Evolutionary conservation across 1,140 invertebrate species (phyloP), one percentile per base, ranked within the genome.

Genomic region (Lucilia cuprina): DNA sequence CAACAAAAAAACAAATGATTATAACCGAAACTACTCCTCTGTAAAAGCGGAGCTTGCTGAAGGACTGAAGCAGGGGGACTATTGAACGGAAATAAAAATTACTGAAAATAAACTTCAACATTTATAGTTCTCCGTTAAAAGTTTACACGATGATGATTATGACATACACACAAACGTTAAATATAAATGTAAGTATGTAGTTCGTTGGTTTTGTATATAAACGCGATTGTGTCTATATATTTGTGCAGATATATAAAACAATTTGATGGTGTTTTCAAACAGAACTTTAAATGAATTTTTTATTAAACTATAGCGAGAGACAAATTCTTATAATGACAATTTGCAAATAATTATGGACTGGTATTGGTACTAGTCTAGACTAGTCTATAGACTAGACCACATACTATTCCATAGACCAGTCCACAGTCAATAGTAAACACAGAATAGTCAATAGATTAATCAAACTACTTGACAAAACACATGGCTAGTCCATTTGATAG

Each of bases 51-150:
- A 5, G 7, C 4, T 9, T 19, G 2, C 1, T 25, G 21, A 25
- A 14, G 13, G 34, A 30, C 12, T 5, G 34, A 30, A n/a, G 12
- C 0, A 70, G 77, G 30, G 86, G 84, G 87, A 3, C 84, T 85
- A 89, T 89, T 89, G 88, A 89, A 87, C 88, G 88, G 88, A 89
- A 89, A 89, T 87, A 89, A 89, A 89, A 89, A 89, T 89, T 89
- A 89, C 88, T 89, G 89, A 88, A 89, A 89, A 87, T 89, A 60
- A 35, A 82, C 17, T 70, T 65, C 50, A 82, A 60, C 55, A 60
- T 82, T 60, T 70, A 60, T 60, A 82, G 50, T 82, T 70, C 82
- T 82, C 47, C 80, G 34, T 41, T 78, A 47, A 19, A 82, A 5
- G 41, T 41, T 41, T 41, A 41, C 10, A 41, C 7, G 41, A 41